Percentiles rank a stretch among this genome's conserved stretches.
These are phyloP conservation scores for Plecturocebus donacophilus DNA, from an alignment of 2,113 vertebrate genomes.

Conservation along the genomic window DNA sequence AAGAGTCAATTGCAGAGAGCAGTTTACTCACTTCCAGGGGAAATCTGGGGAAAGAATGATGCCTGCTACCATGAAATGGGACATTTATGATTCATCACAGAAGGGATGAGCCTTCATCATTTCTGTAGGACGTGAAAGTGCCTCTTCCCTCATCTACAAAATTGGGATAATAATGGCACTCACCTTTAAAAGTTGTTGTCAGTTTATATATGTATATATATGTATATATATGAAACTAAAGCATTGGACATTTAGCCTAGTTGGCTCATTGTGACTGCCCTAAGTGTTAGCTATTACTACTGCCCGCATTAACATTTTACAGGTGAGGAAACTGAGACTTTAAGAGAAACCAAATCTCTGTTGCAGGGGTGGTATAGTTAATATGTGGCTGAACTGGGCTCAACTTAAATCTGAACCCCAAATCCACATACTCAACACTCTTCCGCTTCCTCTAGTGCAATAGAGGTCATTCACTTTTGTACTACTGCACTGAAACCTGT, in stretches of 20 bases:
- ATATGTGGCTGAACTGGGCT: background rate
- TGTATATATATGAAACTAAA: no score
- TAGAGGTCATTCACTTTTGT: background rate
- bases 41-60: background rate
- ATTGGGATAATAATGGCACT: background rate
- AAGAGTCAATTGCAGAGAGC: background rate
- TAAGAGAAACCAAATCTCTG: background rate
- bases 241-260: background rate
- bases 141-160: background rate
- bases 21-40: background rate
- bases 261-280: background rate
- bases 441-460: background rate
- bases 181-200: background rate
- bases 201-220: background rate
- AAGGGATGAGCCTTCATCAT: accelerated
- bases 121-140: background rate
- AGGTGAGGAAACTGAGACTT: background rate
- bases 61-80: background rate
- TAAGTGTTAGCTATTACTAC: background rate
- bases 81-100: background rate
- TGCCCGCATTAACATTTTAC: background rate
- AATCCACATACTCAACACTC: background rate
- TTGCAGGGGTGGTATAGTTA: no score
- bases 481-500: background rate
- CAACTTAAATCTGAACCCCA: background rate